Conservation (phyloP, 2,888 invertebrate species). For the Chydorus sphaericus region DNA sequence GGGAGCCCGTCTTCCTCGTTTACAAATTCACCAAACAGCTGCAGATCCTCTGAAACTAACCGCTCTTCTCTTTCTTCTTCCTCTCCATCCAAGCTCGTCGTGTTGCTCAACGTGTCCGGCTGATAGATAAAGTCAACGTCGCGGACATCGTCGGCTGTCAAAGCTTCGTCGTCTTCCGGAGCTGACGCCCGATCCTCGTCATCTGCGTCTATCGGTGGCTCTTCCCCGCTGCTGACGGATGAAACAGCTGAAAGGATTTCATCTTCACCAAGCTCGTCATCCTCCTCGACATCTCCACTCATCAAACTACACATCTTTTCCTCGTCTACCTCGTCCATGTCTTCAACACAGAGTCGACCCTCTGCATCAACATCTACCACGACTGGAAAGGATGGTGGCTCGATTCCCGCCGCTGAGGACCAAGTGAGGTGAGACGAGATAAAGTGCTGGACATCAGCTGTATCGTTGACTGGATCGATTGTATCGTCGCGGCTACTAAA, state of each 20-base stretch:
- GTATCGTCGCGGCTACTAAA: conserved; percentile 82
- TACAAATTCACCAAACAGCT: conserved; percentile 12
- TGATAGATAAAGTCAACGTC: conserved; percentile 9
- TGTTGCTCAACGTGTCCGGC: conserved; percentile 15
- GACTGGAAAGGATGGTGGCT: neutral
- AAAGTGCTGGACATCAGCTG: neutral
- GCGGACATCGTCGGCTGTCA: conserved; percentile 6
- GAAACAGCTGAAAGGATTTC: neutral
- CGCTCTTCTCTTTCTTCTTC: too few species aligned
- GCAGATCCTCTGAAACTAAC: conserved; percentile 14
- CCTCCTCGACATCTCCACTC: neutral
- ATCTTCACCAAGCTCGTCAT: too few species aligned
- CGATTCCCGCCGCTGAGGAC: neutral
- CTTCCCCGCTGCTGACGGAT: neutral
- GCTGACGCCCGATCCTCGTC: neutral
- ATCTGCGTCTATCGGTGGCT: neutral
- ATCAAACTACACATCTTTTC: conserved; percentile 1
- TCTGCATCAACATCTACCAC: conserved; percentile 1
- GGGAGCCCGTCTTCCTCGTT: conserved; percentile 14
- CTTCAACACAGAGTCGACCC: neutral
- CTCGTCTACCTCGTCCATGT: neutral
- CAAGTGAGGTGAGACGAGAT: neutral
- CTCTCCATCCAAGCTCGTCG: too few species aligned
- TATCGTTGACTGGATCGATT: conserved; percentile 52
- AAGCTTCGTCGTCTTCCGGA: conserved; percentile 6